Percentiles rank a stretch among this genome's conserved stretches.
Evolutionary conservation across 2,797 vertebrate species (phyloP).

Genomic region (Gephyroberyx darwinii): DNA sequence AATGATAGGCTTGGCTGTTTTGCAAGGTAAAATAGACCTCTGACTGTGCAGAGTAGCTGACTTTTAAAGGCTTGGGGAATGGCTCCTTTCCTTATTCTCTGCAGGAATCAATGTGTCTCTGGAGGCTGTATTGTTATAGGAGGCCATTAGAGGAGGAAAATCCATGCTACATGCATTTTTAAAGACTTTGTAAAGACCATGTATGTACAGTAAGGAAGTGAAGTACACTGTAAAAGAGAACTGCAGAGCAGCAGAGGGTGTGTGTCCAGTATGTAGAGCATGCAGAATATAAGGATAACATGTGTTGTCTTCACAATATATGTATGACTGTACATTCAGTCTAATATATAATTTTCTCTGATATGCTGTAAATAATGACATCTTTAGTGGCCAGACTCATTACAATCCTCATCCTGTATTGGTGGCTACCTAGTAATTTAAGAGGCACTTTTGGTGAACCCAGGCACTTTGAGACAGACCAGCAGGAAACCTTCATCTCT

Average conservation of each 20-base stretch:
- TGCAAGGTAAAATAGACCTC: slow-evolving; percentile 58
- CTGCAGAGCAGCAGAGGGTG: slow-evolving; percentile 22
- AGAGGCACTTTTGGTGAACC: slow-evolving; percentile 23
- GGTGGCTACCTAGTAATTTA: slow-evolving; percentile 16
- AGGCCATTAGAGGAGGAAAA: slow-evolving; percentile 40
- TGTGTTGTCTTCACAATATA: too few relatives aligned
- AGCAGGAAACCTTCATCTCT: slow-evolving; percentile 28
- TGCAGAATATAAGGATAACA: too few relatives aligned
- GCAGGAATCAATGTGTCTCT: slow-evolving; percentile 39
- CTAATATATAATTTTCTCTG: neutral
- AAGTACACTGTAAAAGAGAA: slow-evolving; percentile 32
- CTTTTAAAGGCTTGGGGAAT: slow-evolving; percentile 34
- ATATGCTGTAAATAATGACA: neutral
- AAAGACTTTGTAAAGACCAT: slow-evolving; percentile 39
- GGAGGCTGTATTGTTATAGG: slow-evolving; percentile 30
- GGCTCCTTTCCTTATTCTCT: slow-evolving; percentile 44
- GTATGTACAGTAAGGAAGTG: slow-evolving; percentile 18
- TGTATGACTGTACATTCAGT: neutral
- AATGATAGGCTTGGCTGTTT: slow-evolving; percentile 64
- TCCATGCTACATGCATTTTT: slow-evolving; percentile 56
- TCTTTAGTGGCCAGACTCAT: neutral
- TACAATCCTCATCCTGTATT: neutral
- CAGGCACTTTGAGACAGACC: slow-evolving; percentile 23
- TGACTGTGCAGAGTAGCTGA: slow-evolving; percentile 49
- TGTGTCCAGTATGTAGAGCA: neutral